Percentiles rank a stretch among this genome's conserved stretches.
Evolutionary conservation across 2,888 invertebrate genomes (phyloP).

Genomic region (Chalcis sispes): DNA sequence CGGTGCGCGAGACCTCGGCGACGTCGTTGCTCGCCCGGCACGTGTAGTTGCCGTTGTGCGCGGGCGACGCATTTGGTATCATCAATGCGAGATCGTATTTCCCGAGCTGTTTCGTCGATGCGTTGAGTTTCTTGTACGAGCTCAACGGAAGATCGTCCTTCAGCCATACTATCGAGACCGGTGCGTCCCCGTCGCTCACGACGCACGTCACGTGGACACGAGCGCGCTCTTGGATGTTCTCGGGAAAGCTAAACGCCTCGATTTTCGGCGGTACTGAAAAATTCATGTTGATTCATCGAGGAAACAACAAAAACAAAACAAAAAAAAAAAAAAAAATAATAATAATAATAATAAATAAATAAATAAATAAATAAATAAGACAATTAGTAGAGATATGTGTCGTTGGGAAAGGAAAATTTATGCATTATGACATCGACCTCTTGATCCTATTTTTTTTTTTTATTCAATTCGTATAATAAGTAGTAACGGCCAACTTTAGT

Average conservation of each 20-base stretch:
- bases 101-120: conserved; percentile 70
- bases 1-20: conserved; percentile 75
- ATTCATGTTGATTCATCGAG: too few species aligned
- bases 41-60: conserved; percentile 78
- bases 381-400: too few species aligned
- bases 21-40: conserved; percentile 77
- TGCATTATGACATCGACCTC: too few species aligned
- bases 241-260: conserved; percentile 77
- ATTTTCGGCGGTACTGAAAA: conserved; percentile 78
- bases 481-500: too few species aligned
- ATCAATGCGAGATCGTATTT: conserved; percentile 75
- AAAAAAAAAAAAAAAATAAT: too few species aligned
- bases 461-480: too few species aligned
- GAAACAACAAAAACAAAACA: too few species aligned
- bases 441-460: too few species aligned
- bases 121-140: conserved; percentile 69
- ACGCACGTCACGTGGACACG: conserved; percentile 77
- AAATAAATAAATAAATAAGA: too few species aligned
- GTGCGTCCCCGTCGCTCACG: conserved; percentile 78
- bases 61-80: conserved; percentile 77
- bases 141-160: conserved; percentile 78
- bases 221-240: conserved; percentile 75
- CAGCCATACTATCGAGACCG: conserved; percentile 78
- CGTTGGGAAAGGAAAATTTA: too few species aligned
- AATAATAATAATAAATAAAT: too few species aligned